Percentiles rank a stretch among this genome's conserved stretches.
Evolutionary conservation across 2,113 vertebrate genomes (phyloP).

Genomic region (Cinclus cinclus): DNA sequence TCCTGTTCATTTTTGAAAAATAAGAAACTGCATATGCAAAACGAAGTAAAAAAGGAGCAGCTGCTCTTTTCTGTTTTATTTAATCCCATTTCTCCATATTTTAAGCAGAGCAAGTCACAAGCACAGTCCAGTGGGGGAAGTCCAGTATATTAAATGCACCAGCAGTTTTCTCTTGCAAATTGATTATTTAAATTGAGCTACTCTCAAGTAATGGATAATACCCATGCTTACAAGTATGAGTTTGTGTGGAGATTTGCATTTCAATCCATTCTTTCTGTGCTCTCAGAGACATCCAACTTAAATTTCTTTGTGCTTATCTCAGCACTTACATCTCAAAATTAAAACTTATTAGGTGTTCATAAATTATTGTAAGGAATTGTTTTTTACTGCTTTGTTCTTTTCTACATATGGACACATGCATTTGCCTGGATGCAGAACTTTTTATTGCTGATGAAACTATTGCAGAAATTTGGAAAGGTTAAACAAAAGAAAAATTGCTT

Average conservation of each 20-base stretch:
- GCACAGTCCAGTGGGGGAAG: slow-evolving; percentile 39
- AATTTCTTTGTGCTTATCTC: slow-evolving; percentile 51
- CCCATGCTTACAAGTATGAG: slow-evolving; percentile 19
- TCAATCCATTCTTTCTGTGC: slow-evolving; percentile 22
- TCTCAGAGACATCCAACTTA: slow-evolving; percentile 2
- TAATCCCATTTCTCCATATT: slow-evolving; percentile 3
- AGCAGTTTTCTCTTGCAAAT: slow-evolving; percentile 68
- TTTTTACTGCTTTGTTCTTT: neutral
- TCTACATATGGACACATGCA: neutral
- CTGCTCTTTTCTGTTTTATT: neutral
- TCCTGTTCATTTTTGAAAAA: neutral
- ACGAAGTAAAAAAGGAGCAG: neutral
- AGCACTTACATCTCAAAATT: slow-evolving; percentile 28
- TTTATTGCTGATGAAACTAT: neutral
- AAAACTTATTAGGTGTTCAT: slow-evolving; percentile 3
- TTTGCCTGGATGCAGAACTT: neutral
- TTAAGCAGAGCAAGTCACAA: slow-evolving; percentile 17
- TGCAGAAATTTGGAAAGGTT: neutral
- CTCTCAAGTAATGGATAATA: slow-evolving; percentile 61
- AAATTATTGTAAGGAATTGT: neutral
- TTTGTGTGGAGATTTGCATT: slow-evolving; percentile 57
- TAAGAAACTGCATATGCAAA: neutral
- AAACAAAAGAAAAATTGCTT: neutral
- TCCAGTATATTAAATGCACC: slow-evolving; percentile 69
- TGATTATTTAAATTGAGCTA: slow-evolving; percentile 69